Percentiles rank a stretch among this genome's conserved stretches.
phyloP scores from a whole-genome alignment of 2,113 vertebrate genomes.

The Nicator chloris region DNA sequence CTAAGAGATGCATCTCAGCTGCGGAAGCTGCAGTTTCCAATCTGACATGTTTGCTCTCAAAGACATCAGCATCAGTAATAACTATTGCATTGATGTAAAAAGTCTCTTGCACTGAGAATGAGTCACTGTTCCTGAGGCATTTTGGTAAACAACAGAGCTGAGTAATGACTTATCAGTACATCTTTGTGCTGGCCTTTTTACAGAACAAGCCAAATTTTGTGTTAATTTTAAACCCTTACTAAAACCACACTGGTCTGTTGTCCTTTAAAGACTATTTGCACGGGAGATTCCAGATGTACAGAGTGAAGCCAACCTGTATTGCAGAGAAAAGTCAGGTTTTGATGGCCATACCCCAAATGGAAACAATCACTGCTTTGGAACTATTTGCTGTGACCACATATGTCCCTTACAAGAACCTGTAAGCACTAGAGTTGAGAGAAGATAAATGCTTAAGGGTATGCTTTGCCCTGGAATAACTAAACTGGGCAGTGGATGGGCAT shows the following conservation, averaged over 20 bases:
- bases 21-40: not conserved
- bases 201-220: not conserved
- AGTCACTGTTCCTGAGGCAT: not conserved
- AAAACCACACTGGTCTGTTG: not conserved
- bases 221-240: not conserved
- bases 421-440: not conserved
- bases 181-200: not conserved
- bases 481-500: not conserved
- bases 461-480: not conserved
- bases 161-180: not conserved
- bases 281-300: too few species aligned
- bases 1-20: not conserved
- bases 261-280: not conserved
- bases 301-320: not conserved
- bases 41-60: not conserved
- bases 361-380: not conserved
- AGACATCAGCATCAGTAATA: not conserved
- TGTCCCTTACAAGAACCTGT: not conserved
- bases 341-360: not conserved
- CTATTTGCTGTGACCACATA: fast-evolving
- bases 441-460: not conserved
- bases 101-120: not conserved
- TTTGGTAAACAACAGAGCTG: not conserved
- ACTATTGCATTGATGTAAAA: not conserved
- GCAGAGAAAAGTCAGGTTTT: not conserved